Base-by-base conservation (phyloP, 92 coral and sea anemone species). In the Desmophyllum pertusum region DNA sequence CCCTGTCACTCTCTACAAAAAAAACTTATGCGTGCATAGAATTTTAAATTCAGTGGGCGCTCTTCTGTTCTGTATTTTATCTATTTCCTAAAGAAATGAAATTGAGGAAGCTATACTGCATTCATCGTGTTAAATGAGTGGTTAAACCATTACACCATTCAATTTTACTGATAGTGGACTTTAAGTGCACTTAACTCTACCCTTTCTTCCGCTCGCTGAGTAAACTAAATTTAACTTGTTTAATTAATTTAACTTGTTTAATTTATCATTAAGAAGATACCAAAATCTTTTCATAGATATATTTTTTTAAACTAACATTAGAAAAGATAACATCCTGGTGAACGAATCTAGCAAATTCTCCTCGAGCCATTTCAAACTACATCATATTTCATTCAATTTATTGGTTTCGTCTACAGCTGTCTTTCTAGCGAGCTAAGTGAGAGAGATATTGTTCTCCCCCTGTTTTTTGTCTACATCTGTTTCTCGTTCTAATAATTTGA, bases 101-200 rank as follows among this genome's bases (percentile, higher is more conserved):
- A 2, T n/a, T 9, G 13, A 80, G 84, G 84, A 80, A 66, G 62
- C n/a, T 25, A 80, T 80, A 80, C 21, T 80, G 66, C 37, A 66
- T 67, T 67, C 84, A 80, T 10, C 11, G 25, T 14, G n/a, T 65
- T 30, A 66, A 46, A 13, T 62, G 59, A 78, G 69, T 29, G 65
- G 52, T 30, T 39, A 9, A 39, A 61, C 51, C 36, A n/a, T 63
- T 40, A 43, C 25, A 36, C 48, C 10, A 67, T 80, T 23, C 31
- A 69, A 80, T 67, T n/a, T 51, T 4, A n/a, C 33, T 46, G 64
- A 78, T 64, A 31, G 75, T 33, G 40, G 8, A 4, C 17, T 69
- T 50, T 21, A 45, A 80, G 64, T 31, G 84, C 84, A 48, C 76
- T 80, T 80, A 67, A 46, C 64, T 21, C 43, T 9, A 9, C 40